Conservation (phyloP, 2,888 invertebrate species). For the Parnassius orleans region DNA sequence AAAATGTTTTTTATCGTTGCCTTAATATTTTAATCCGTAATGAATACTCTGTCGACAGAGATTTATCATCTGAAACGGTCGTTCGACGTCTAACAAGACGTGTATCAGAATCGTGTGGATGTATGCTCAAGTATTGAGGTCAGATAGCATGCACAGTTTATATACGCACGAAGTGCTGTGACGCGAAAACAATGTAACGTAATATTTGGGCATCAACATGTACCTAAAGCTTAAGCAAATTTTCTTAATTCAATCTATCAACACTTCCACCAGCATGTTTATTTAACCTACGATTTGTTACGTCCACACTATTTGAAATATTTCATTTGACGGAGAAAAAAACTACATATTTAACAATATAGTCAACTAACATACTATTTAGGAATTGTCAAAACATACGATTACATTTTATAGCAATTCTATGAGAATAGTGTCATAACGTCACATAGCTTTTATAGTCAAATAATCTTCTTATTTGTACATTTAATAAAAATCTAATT, state of each 20-base stretch:
- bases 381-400: no score
- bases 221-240: constrained; percentile 39
- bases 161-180: constrained; percentile 51
- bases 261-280: constrained; percentile 35
- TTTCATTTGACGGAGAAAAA: background rate
- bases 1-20: background rate
- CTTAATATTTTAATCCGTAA: constrained; percentile 22
- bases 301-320: background rate
- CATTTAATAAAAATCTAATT: no score
- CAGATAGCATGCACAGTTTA: constrained; percentile 60
- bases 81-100: constrained; percentile 47
- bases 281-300: constrained; percentile 23
- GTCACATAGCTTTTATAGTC: no score
- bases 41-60: constrained; percentile 15
- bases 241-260: constrained; percentile 48
- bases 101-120: constrained; percentile 52
- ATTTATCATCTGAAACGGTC: constrained; percentile 40
- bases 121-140: constrained; percentile 66
- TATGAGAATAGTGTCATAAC: no score
- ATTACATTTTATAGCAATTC: no score
- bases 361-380: no score
- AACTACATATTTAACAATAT: no score
- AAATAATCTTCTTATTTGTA: no score
- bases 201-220: constrained; percentile 60
- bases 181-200: constrained; percentile 55